Evolutionary conservation across 2,113 vertebrate species (phyloP), one percentile per base, ranked within the genome.

Genomic region (Mus pahari): DNA sequence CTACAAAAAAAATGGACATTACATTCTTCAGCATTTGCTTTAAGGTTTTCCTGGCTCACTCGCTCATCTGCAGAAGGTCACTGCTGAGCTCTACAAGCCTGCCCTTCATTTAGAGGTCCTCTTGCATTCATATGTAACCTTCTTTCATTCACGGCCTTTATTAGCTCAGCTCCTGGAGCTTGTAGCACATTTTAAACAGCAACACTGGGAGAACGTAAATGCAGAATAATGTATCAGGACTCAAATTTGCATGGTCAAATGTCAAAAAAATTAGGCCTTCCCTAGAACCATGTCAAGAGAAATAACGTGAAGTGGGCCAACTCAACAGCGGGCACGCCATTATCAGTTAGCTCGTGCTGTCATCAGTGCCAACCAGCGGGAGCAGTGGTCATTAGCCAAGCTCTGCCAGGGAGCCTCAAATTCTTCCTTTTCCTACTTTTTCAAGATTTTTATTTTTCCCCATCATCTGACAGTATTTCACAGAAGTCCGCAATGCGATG

Each of bases 241-340:
- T 99, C 99, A 99, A 99, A 99, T 99, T 99, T 99, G 99, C 99
- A 99, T 99, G 99, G 99, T 99, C 99, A 99, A 99, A 99, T 99
- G 99, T 99, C 99, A 99, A 99, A 99, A 99, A 99, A 99, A 99
- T 99, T 99, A 99, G 99, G 99, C 99, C 99, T 99, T 99, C 99
- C 98, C 99, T 98, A 99, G 99, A 99, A 99, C 99, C 99, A 99
- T 99, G 99, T 99, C 99, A 99, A 98, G 99, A 99, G 99, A 99
- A 99, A 99, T 99, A 99, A 99, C 99, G 95, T 99, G 99, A 84
- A 99, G 99, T 99, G 99, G 99, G 99, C 98, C 97, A 79, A 98
- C 99, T 98, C 99, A 98, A 98, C 99, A 99, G 99, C 99, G 98
- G 99, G 98, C 99, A 98, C 98, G 99, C 99, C 99, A 99, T 99